Evolutionary conservation across 64 coral and sea anemone species (phyloP).

Genomic region (Dendronephthya gigantea): DNA sequence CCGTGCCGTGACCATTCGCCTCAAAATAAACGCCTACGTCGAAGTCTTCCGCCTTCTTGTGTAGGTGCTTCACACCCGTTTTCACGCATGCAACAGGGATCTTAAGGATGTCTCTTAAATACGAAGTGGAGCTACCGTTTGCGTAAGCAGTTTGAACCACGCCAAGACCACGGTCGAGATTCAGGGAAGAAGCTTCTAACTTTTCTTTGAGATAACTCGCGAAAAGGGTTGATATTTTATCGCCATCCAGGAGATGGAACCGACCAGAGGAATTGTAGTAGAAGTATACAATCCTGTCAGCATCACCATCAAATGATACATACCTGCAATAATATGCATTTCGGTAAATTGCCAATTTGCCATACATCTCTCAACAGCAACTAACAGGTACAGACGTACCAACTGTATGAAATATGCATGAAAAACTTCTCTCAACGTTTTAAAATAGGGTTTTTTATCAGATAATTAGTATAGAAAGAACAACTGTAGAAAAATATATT

Average conservation of each 20-base stretch:
- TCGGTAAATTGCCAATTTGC: no score
- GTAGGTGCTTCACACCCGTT: constrained; percentile 88
- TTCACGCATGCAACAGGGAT: constrained; percentile 85
- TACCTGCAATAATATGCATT: no score
- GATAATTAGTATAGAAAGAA: no score
- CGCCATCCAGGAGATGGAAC: constrained; percentile 85
- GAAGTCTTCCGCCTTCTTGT: constrained; percentile 74
- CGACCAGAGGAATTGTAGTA: constrained; percentile 49
- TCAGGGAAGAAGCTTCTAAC: constrained; percentile 60
- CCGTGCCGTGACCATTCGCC: constrained; percentile 92
- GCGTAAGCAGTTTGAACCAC: constrained; percentile 98
- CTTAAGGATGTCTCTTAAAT: constrained; percentile 45
- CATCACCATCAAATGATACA: constrained; percentile 71
- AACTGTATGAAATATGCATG: no score
- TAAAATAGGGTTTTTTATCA: no score
- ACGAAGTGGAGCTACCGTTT: constrained; percentile 89
- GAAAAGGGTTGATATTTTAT: constrained; percentile 82
- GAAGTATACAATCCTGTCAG: constrained; percentile 92
- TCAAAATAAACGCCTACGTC: constrained; percentile 98
- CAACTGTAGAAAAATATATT: no score
- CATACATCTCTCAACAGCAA: no score
- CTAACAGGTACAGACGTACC: no score
- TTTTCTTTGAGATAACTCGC: constrained; percentile 81
- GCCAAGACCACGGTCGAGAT: constrained; percentile 58
- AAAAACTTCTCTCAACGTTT: no score